These are phyloP conservation scores for Mesembrinibis cayennensis DNA, from an alignment of 2,113 vertebrate genomes.

Conservation along the genomic window DNA sequence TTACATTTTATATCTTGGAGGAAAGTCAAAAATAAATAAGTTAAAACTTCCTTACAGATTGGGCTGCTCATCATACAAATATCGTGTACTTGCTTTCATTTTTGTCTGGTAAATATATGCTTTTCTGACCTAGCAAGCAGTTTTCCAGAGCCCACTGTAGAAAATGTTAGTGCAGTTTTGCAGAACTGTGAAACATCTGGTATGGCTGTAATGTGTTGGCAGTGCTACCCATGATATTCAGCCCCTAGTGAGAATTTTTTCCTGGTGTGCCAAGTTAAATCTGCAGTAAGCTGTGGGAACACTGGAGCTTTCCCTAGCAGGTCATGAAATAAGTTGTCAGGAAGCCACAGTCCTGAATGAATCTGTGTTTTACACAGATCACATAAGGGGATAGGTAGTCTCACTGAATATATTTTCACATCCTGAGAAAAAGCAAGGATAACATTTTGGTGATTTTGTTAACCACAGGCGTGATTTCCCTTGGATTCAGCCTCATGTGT, in stretches of 20 bases:
- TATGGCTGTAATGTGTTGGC: neutral
- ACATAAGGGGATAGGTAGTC: neutral
- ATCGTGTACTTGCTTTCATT: neutral
- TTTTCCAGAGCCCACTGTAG: neutral
- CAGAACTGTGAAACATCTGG: neutral
- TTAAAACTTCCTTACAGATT: neutral
- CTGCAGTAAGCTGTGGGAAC: neutral
- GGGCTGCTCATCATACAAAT: neutral
- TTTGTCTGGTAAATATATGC: neutral
- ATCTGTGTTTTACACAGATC: neutral
- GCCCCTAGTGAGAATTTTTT: neutral
- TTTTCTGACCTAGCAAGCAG: neutral
- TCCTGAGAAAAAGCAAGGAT: neutral
- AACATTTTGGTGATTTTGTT: neutral
- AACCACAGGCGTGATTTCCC: neutral
- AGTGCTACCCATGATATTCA: neutral
- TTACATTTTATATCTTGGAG: neutral
- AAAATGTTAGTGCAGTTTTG: neutral
- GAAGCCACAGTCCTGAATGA: neutral
- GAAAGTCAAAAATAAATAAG: neutral
- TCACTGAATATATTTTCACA: neutral
- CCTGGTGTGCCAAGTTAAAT: neutral
- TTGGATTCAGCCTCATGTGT: neutral
- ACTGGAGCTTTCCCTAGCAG: neutral
- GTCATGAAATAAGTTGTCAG: neutral